These are phyloP conservation scores for Melanostigma gelatinosum DNA, from an alignment of 2,113 vertebrate species.

Conservation along the genomic window DNA sequence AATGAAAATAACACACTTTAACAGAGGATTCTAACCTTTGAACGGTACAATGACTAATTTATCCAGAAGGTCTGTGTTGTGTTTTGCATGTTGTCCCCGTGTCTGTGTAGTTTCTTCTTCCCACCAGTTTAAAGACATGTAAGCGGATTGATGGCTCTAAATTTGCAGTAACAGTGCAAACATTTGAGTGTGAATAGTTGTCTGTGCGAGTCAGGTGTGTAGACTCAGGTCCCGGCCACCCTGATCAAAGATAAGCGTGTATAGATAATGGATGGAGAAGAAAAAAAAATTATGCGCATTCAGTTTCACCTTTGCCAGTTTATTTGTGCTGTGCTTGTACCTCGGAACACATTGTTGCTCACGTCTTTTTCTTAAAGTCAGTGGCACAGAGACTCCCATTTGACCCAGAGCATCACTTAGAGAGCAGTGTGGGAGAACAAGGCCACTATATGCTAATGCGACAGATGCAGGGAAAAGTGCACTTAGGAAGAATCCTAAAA, in stretches of 20 bases:
- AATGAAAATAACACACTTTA: not conserved
- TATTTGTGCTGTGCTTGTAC: conserved; percentile 19
- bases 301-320: not conserved
- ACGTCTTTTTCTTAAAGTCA: conserved; percentile 24
- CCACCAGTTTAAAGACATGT: not conserved
- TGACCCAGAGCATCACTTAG: conserved; percentile 35
- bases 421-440: conserved; percentile 38
- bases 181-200: not conserved
- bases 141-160: not conserved
- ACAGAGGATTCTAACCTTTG: no score
- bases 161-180: not conserved
- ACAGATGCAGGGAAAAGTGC: conserved; percentile 45
- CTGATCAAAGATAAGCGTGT: not conserved
- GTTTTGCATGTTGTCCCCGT: not conserved
- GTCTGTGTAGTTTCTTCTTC: not conserved
- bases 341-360: conserved; percentile 9
- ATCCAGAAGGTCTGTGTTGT: not conserved
- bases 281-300: not conserved
- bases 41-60: no score
- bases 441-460: conserved; percentile 34
- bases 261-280: not conserved
- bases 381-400: conserved; percentile 19
- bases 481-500: conserved; percentile 46
- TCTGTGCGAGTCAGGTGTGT: not conserved
- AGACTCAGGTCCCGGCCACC: not conserved